Evolutionary conservation across 2,888 invertebrate genomes (phyloP).

Genomic region (Pachliopta kotzebuea): DNA sequence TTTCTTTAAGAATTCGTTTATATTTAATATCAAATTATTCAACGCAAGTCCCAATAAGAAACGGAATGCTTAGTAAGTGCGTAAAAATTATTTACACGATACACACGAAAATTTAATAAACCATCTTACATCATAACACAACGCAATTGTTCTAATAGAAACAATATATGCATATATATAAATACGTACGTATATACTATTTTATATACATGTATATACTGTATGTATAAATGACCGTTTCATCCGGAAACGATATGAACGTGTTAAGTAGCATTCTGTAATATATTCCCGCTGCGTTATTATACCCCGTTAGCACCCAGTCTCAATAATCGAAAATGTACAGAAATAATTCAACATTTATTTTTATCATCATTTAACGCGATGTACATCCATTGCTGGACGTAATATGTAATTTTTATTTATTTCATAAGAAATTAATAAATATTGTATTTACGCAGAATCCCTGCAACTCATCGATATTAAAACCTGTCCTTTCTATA

Average conservation of each 20-base stretch:
- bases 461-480: conserved; percentile 14
- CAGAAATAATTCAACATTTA: conserved; percentile 9
- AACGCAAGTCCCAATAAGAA: conserved; percentile 28
- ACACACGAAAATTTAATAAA: conserved; percentile 20
- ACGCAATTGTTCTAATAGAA: conserved; percentile 22
- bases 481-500: conserved; percentile 13
- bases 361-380: neutral
- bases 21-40: conserved; percentile 26
- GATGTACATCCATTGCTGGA: too few relatives aligned
- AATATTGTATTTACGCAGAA: conserved; percentile 4
- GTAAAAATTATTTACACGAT: conserved; percentile 20
- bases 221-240: neutral
- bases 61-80: conserved; percentile 25
- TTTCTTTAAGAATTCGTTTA: conserved; percentile 20
- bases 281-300: conserved; percentile 2
- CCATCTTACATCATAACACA: conserved; percentile 24
- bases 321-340: conserved; percentile 7
- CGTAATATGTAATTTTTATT: neutral
- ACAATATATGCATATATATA: conserved; percentile 6
- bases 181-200: neutral
- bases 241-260: conserved; percentile 15
- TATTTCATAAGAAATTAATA: conserved; percentile 5
- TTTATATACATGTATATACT: neutral
- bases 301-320: conserved; percentile 18
- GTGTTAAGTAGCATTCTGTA: conserved; percentile 11